Percentiles rank a stretch among this genome's conserved stretches.
phyloP scores from a whole-genome alignment of 1,140 invertebrate genomes.

The Lordiphosa collinella region DNA sequence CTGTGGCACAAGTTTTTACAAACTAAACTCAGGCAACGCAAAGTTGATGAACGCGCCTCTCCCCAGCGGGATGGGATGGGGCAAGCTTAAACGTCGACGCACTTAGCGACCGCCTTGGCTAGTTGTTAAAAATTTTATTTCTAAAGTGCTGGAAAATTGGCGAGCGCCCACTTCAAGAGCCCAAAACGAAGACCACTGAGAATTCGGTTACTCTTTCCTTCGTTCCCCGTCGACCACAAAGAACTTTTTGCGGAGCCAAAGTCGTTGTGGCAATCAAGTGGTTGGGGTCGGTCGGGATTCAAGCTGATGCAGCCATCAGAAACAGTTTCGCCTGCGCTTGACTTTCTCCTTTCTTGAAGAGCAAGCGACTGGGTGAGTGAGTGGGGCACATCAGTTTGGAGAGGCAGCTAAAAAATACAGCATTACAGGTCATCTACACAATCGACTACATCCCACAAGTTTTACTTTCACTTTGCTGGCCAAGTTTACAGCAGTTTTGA shows the following conservation, averaged over 20 bases:
- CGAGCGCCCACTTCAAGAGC: constrained; percentile 51
- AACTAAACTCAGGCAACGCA: constrained; percentile 23
- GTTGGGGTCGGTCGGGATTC: constrained; percentile 1
- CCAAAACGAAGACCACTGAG: constrained; percentile 19
- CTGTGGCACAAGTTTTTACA: constrained; percentile 32
- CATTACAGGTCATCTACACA: background rate
- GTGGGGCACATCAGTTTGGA: constrained; percentile 23
- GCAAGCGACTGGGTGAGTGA: constrained; percentile 4
- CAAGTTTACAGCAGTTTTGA: constrained; percentile 66
- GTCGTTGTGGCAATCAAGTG: constrained; percentile 67
- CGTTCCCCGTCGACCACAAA: constrained; percentile 46
- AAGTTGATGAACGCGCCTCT: constrained; percentile 17
- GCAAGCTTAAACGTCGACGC: constrained; percentile 67
- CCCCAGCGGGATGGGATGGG: constrained; percentile 19
- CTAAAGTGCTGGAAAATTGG: constrained; percentile 70
- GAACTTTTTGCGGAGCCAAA: constrained; percentile 60
- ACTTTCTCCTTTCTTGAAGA: constrained; percentile 43
- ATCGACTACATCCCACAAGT: constrained; percentile 28
- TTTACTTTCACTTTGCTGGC: constrained; percentile 68
- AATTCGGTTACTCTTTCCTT: constrained; percentile 17
- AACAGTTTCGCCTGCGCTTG: constrained; percentile 55
- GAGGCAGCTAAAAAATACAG: too few relatives aligned
- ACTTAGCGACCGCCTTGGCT: constrained; percentile 67
- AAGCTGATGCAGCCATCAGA: constrained; percentile 42
- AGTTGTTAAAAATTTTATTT: constrained; percentile 74